These are phyloP conservation scores for Macquaria ambigua DNA, from an alignment of 2,113 vertebrate species.

Conservation along the genomic window DNA sequence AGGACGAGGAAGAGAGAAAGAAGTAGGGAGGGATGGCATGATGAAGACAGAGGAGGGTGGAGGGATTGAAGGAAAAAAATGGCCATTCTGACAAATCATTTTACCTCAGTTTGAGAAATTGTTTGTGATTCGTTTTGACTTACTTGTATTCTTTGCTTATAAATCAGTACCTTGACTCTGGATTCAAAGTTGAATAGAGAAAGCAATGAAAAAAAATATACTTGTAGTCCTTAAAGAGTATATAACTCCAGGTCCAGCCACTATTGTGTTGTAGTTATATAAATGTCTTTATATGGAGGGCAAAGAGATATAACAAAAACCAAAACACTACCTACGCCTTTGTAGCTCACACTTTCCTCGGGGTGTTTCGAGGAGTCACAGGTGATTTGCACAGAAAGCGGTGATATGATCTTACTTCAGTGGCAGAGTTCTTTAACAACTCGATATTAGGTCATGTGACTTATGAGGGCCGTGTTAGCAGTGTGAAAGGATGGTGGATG, in stretches of 20 bases:
- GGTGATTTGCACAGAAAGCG: conserved; percentile 21
- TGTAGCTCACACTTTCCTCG: conserved; percentile 21
- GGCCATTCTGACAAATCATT: background rate
- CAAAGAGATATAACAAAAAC: conserved; percentile 16
- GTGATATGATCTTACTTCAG: conserved; percentile 16
- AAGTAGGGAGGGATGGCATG: background rate
- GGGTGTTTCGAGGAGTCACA: background rate
- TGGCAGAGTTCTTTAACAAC: background rate
- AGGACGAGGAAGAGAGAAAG: background rate
- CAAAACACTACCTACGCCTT: conserved; percentile 8
- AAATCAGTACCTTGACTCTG: background rate
- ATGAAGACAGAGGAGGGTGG: no score
- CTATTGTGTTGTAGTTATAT: conserved; percentile 5
- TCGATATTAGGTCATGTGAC: background rate
- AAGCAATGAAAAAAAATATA: conserved; percentile 8
- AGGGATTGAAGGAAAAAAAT: background rate
- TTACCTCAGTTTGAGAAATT: background rate
- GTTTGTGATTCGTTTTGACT: background rate
- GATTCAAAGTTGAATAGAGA: conserved; percentile 20
- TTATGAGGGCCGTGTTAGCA: background rate
- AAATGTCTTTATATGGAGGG: conserved; percentile 29
- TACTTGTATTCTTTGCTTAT: background rate
- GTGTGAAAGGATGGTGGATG: background rate
- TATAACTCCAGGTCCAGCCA: conserved; percentile 19
- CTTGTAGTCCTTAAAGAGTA: conserved; percentile 9